phyloP scores from a whole-genome alignment of 2,113 vertebrate species.

The Pseudorectes ferrugineus region DNA sequence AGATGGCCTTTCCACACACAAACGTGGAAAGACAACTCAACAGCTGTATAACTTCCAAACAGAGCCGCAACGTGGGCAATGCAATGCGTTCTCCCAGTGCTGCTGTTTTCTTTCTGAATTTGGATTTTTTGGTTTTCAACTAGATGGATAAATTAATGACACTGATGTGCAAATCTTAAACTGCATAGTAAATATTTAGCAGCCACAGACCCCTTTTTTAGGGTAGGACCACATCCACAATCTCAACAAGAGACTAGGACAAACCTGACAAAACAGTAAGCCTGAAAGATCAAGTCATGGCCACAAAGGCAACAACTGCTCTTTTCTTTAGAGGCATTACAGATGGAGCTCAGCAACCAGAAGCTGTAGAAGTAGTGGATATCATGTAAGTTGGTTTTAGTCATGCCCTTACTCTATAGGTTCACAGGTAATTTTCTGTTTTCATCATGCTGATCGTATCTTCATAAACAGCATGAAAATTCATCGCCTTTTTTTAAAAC shows the following conservation, averaged over 20 bases:
- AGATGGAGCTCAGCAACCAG: constrained; percentile 34
- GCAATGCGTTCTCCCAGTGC: background rate
- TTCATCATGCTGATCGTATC: background rate
- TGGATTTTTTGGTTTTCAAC: constrained; percentile 51
- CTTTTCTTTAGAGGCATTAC: constrained; percentile 27
- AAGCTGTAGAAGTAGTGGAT: constrained; percentile 33
- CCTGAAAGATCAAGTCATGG: constrained; percentile 43
- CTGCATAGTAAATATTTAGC: constrained; percentile 90
- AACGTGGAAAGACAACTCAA: constrained; percentile 9
- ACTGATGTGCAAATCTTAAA: constrained; percentile 77
- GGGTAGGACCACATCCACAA: constrained; percentile 55
- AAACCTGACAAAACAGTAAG: constrained; percentile 60
- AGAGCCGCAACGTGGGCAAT: background rate
- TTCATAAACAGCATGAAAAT: background rate
- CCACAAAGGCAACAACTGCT: constrained; percentile 59
- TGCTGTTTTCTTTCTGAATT: constrained; percentile 7
- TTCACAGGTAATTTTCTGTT: background rate
- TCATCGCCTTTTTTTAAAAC: background rate
- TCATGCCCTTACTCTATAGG: constrained; percentile 16
- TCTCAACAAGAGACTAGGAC: constrained; percentile 55
- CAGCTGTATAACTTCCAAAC: background rate
- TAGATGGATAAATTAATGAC: constrained; percentile 29
- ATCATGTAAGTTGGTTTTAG: background rate
- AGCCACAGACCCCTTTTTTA: constrained; percentile 63
- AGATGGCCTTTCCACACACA: constrained; percentile 13